phyloP scores from a whole-genome alignment of 2,797 vertebrate species.

The Crypturellus tataupa region DNA sequence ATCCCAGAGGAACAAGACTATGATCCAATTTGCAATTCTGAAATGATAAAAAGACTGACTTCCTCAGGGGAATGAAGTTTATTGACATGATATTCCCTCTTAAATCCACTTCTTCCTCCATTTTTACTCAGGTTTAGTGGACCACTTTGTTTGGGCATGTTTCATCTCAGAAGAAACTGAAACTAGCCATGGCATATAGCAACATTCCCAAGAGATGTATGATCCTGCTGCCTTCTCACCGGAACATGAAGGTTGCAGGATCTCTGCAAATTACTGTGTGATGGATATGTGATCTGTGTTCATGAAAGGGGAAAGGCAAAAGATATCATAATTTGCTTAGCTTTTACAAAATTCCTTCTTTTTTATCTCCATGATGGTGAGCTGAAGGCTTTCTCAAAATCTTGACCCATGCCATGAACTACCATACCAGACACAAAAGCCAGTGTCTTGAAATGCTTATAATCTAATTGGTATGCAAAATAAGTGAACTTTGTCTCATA shows the following conservation, averaged over 20 bases:
- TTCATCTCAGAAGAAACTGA: background rate
- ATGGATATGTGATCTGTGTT: background rate
- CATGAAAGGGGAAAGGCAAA: background rate
- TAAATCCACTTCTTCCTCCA: fast-evolving
- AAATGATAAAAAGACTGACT: background rate
- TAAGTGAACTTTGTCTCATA: background rate
- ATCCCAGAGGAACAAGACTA: background rate
- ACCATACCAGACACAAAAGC: background rate
- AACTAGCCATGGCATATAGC: background rate
- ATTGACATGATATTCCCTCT: fast-evolving
- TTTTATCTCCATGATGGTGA: background rate
- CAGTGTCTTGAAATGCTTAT: fast-evolving
- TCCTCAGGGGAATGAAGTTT: background rate
- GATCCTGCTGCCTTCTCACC: background rate
- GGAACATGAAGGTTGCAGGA: background rate
- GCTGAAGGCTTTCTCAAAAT: background rate
- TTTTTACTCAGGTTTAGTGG: background rate
- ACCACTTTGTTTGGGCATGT: background rate
- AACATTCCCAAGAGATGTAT: background rate
- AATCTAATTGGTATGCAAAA: background rate
- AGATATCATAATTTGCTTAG: background rate
- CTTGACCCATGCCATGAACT: background rate
- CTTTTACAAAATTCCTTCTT: background rate
- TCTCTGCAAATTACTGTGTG: background rate
- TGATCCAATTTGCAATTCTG: background rate